Percentiles rank a stretch among this genome's conserved stretches.
phyloP scores from a whole-genome alignment of 2,888 invertebrate genomes.

The Piscicola geometra region DNA sequence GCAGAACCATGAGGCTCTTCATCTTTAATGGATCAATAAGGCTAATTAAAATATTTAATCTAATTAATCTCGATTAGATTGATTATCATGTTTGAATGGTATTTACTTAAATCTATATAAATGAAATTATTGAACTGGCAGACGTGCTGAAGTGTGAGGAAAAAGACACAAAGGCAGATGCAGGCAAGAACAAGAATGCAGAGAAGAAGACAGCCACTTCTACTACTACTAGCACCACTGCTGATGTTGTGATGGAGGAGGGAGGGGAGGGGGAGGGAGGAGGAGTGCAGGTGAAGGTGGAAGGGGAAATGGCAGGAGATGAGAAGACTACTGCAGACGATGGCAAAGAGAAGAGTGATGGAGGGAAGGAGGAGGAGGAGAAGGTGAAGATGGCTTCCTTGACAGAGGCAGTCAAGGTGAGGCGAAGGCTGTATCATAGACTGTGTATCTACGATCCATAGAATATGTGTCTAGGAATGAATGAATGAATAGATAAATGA shows the following conservation, averaged over 20 bases:
- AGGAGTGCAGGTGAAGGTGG: conserved; percentile 29
- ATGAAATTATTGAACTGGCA: too few species aligned
- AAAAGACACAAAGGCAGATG: not conserved
- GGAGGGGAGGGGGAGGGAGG: conserved; percentile 19
- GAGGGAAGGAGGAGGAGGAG: conserved; percentile 30
- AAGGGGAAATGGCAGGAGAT: conserved; percentile 40
- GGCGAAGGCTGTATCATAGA: too few species aligned
- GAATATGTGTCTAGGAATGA: too few species aligned
- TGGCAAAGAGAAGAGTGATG: conserved; percentile 34
- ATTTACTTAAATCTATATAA: too few species aligned
- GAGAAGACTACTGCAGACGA: conserved; percentile 36
- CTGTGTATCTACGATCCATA: conserved; percentile 7
- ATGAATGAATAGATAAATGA: not conserved
- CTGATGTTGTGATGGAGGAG: too few species aligned
- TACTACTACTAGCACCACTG: not conserved
- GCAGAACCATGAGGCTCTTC: not conserved
- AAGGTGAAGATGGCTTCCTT: not conserved
- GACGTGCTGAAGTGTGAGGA: too few species aligned
- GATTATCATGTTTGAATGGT: too few species aligned
- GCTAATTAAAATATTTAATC: not conserved
- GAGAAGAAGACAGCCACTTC: not conserved
- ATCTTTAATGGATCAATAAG: not conserved
- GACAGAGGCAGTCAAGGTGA: not conserved
- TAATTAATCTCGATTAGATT: too few species aligned
- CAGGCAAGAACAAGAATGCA: not conserved